Evolutionary conservation across 2,113 vertebrate species (phyloP), one percentile per base, ranked within the genome.

Genomic region (Anser cygnoides): DNA sequence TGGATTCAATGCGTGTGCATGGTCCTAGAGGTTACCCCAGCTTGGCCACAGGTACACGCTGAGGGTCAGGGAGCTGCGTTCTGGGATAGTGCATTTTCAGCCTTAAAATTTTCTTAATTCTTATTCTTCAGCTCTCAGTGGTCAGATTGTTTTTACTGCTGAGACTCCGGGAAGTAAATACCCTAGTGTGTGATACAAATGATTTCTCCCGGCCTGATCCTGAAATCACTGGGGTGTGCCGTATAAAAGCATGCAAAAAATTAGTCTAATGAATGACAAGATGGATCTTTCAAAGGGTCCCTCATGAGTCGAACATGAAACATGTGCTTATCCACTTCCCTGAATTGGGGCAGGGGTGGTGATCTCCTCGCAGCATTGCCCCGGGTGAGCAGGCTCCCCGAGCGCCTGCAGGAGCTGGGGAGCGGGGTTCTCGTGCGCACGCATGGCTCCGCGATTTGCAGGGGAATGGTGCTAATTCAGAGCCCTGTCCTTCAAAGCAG

Each of bases 401-500:
- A 73, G 73, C 10, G 3, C 2, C 61, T 84, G 76, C 66, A 20
- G 43, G 25, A 28, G 61, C 84, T 39, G 82, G 84, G 84, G 82
- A 91, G 29, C 22, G 2, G 16, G 54, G 70, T n/a, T 90, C 83
- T 81, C 0, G 2, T 71, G 68, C 65, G 20, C 0, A 0, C 81
- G 79, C 55, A 19, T 50, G 88, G 79, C 74, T 52, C 82, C 50
- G 22, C 65, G 73, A 62, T 93, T 96, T 86, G 41, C 37, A 26
- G 59, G 35, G 71, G 43, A 82, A 54, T 74, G 39, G 61, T 37
- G 87, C 84, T 96, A 95, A 87, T 46, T 95, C 76, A 88, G 25
- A 79, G 65, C 77, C 84, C 91, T 93, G 96, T 96, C 94, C 80
- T 96, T 97, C 87, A 92, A 89, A 95, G 70, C 86, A 91, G 92